Percentiles rank a stretch among this genome's conserved stretches.
These are phyloP conservation scores for Aleiodes leptofemur DNA, from an alignment of 2,888 invertebrate species.

Conservation along the genomic window DNA sequence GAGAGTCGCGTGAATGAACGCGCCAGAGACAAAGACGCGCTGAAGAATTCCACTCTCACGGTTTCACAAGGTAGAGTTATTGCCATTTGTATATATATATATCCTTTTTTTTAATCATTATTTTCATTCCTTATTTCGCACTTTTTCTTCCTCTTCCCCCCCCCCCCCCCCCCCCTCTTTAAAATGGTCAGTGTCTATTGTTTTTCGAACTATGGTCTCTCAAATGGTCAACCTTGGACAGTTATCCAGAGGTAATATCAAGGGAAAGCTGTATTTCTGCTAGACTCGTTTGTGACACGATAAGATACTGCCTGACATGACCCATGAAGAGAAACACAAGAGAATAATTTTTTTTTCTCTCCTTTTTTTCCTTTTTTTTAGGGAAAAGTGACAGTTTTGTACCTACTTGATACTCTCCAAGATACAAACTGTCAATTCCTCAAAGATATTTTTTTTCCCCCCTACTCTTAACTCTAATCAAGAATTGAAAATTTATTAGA, in stretches of 20 bases:
- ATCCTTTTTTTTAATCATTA: background rate
- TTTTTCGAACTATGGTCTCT: constrained; percentile 3
- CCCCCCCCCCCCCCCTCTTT: constrained; percentile 46
- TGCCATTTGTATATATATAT: constrained; percentile 55
- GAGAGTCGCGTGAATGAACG: constrained; percentile 71
- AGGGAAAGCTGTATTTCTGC: constrained; percentile 27
- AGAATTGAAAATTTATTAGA: constrained; percentile 13
- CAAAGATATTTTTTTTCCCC: constrained; percentile 47
- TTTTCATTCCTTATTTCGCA: constrained; percentile 29
- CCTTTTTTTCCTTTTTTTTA: too few species aligned
- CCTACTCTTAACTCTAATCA: constrained; percentile 28
- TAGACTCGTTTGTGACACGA: constrained; percentile 50
- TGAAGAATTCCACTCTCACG: constrained; percentile 73
- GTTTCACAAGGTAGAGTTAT: constrained; percentile 60
- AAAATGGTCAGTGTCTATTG: background rate
- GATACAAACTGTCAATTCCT: constrained; percentile 55
- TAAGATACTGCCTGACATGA: constrained; percentile 62
- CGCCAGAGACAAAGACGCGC: constrained; percentile 60
- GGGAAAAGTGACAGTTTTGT: constrained; percentile 59
- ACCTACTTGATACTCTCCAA: constrained; percentile 57
- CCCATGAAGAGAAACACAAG: constrained; percentile 35
- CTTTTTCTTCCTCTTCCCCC: constrained; percentile 51
- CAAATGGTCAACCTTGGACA: constrained; percentile 21
- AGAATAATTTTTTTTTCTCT: background rate
- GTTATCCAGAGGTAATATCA: constrained; percentile 8